Base-by-base conservation (phyloP, 1,140 invertebrate species). In the Luehdorfia chinensis region DNA sequence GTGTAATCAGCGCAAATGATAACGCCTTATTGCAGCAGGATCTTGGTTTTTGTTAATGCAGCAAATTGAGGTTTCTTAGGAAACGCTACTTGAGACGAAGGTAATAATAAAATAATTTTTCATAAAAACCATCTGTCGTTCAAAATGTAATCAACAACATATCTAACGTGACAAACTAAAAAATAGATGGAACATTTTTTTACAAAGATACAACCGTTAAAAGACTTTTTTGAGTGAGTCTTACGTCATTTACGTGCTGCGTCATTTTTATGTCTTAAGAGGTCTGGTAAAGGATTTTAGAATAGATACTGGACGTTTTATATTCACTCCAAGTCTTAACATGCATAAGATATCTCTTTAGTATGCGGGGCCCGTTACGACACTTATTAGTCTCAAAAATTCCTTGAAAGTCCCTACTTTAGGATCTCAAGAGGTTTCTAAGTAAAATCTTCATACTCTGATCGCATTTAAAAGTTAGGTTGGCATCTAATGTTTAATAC, bases 381-480 rank as follows among this genome's bases (percentile, higher is more conserved):
- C 74, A 81, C 69, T 83, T 85, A 83, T 85, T 85, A 85, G 81
- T 77, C 77, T 80, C 66, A 85, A 83, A 84, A 81, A 83, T 79
- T 76, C 75, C 59, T 52, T 60, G 71, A 78, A 74, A 71, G 63
- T 60, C 49, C 51, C 66, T 57, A 69, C 64, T 63, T 62, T 62
- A 56, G 60, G 64, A 75, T 72, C 64, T 76, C 44, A 21, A 46
- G 39, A 61, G 69, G 59, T 78, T 70, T 64, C 56, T 57, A 73
- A 73, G 71, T 66, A 67, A 75, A 80, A 71, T 65, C 55, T 65
- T 59, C 59, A 48, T 50, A 51, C 66, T 58, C 53, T 58, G 63
- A 62, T 66, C 64, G 70, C 66, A 74, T 76, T 81, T 77, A 62
- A 76, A 84, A 76, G 63, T 75, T 78, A 67, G 66, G 63, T 63